Percentiles rank a stretch among this genome's conserved stretches.
These are phyloP conservation scores for Notarius lentiginosus DNA, from an alignment of 2,113 vertebrate genomes.

Conservation along the genomic window DNA sequence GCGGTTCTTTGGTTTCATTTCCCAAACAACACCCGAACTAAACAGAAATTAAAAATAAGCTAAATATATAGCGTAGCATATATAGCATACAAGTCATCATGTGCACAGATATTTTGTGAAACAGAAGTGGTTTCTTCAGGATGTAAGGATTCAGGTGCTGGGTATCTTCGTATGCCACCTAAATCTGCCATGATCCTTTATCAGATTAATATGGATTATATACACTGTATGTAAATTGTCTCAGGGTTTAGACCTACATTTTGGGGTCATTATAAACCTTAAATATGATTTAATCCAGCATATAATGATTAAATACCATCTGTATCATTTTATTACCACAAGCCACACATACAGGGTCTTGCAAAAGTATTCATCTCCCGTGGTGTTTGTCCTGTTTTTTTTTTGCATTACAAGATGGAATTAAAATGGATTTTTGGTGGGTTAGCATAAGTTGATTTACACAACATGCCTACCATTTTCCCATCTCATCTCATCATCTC, in stretches of 20 bases:
- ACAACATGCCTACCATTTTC: too few species aligned
- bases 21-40: conserved; percentile 96
- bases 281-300: background rate
- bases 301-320: background rate
- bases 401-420: too few species aligned
- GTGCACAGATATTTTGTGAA: background rate
- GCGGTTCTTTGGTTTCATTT: conserved; percentile 84
- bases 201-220: background rate
- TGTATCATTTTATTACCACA: background rate
- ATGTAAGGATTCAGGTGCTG: background rate
- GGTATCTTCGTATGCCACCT: background rate
- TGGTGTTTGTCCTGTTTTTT: too few species aligned
- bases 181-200: background rate
- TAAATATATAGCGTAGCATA: background rate
- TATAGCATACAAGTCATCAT: background rate
- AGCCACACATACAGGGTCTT: background rate
- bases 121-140: background rate
- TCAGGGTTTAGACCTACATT: background rate
- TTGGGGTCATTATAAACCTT: background rate
- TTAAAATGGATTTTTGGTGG: too few species aligned
- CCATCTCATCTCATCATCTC: too few species aligned
- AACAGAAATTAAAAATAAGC: background rate
- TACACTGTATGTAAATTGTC: background rate
- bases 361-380: background rate
- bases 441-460: too few species aligned